Evolutionary conservation across 92 coral and sea anemone species (phyloP).

Genomic region (Chrysogorgia sp.): DNA sequence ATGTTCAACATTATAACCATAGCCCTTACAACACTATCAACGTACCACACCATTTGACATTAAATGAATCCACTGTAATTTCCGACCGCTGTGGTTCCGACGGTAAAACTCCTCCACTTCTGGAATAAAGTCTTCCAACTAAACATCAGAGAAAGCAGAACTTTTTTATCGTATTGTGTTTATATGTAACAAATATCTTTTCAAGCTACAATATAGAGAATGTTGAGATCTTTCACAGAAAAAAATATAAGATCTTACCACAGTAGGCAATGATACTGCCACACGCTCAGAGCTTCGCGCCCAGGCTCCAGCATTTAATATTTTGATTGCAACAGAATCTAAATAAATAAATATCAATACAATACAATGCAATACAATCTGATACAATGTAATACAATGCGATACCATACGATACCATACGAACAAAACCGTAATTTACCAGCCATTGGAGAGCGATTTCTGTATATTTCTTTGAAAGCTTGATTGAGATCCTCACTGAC

Average conservation of each 20-base stretch:
- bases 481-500: conserved; percentile 94
- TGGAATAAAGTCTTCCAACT: conserved; percentile 95
- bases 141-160: neutral
- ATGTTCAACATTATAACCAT: neutral
- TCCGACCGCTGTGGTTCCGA: conserved; percentile 93
- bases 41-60: conserved; percentile 98
- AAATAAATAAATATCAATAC: neutral
- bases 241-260: conserved; percentile 57
- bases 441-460: conserved; percentile 81
- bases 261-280: conserved; percentile 89
- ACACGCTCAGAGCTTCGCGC: conserved; percentile 89
- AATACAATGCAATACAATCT: no score
- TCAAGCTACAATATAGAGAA: no score
- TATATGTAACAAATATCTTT: neutral
- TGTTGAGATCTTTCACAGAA: no score
- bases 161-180: neutral
- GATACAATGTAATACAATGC: no score
- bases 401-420: no score
- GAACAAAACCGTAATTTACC: no score
- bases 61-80: conserved; percentile 93
- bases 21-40: neutral
- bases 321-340: conserved; percentile 94
- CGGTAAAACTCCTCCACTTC: conserved; percentile 96
- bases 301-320: conserved; percentile 97
- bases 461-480: conserved; percentile 81